Conservation (phyloP, 2,888 invertebrate genomes). For the Drosophila mimica region DNA sequence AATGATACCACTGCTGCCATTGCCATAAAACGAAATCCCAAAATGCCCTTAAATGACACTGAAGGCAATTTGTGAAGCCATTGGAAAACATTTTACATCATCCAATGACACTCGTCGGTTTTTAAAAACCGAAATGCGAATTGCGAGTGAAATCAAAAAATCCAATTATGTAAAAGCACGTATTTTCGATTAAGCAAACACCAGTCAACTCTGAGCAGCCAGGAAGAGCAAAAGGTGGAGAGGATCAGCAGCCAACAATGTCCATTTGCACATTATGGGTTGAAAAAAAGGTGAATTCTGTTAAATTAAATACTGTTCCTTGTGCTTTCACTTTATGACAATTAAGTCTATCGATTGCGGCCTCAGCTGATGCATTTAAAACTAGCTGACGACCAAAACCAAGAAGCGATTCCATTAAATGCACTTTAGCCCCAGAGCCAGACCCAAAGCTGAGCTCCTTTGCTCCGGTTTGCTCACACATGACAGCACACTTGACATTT, state of each 20-base stretch:
- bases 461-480: slow-evolving; percentile 39
- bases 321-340: slow-evolving; percentile 30
- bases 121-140: slow-evolving; percentile 44
- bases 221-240: slow-evolving; percentile 1
- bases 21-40: neutral
- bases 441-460: slow-evolving; percentile 1
- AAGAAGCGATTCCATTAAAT: slow-evolving; percentile 48
- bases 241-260: slow-evolving; percentile 4
- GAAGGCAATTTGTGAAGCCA: slow-evolving; percentile 55
- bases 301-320: slow-evolving; percentile 45
- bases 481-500: slow-evolving; percentile 70
- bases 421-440: slow-evolving; percentile 26
- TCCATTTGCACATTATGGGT: neutral
- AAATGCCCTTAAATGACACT: slow-evolving; percentile 38
- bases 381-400: slow-evolving; percentile 16
- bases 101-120: slow-evolving; percentile 27
- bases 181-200: slow-evolving; percentile 75
- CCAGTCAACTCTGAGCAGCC: slow-evolving; percentile 29
- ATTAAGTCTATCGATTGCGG: slow-evolving; percentile 61
- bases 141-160: slow-evolving; percentile 57
- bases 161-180: slow-evolving; percentile 74
- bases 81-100: slow-evolving; percentile 61
- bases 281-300: slow-evolving; percentile 22
- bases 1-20: neutral
- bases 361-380: slow-evolving; percentile 49